Percentiles rank a stretch among this genome's conserved stretches.
These are phyloP conservation scores for Agrochola lota DNA, from an alignment of 2,888 invertebrate species.

Conservation along the genomic window DNA sequence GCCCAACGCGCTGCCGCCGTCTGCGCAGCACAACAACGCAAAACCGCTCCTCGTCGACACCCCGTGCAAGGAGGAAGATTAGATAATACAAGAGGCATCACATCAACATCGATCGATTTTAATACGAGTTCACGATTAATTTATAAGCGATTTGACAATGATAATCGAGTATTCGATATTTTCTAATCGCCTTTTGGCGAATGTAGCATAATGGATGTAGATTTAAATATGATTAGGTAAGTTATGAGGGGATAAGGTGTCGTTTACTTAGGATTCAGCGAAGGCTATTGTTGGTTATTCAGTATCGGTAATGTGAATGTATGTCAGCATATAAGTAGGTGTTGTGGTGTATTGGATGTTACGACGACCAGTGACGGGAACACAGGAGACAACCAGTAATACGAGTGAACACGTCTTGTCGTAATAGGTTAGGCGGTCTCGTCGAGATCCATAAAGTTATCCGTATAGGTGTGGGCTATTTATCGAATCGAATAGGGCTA, in stretches of 20 bases:
- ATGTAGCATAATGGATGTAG: constrained; percentile 86
- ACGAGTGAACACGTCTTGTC: constrained; percentile 76
- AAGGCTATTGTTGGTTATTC: constrained; percentile 87
- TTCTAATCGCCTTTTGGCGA: constrained; percentile 86
- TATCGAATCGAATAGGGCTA: constrained; percentile 86
- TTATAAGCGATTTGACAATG: constrained; percentile 72
- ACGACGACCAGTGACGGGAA: constrained; percentile 80
- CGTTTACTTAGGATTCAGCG: constrained; percentile 83
- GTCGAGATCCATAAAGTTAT: constrained; percentile 81
- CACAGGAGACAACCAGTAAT: constrained; percentile 75
- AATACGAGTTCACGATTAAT: constrained; percentile 71
- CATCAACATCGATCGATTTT: constrained; percentile 65
- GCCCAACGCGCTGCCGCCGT: constrained; percentile 76
- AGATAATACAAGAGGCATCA: constrained; percentile 61
- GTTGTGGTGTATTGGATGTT: constrained; percentile 82
- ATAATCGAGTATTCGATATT: constrained; percentile 79
- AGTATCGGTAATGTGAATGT: constrained; percentile 84
- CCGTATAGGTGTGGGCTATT: constrained; percentile 89
- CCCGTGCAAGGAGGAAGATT: constrained; percentile 87
- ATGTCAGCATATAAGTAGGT: constrained; percentile 80
- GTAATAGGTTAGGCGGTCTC: constrained; percentile 82
- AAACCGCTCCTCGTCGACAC: constrained; percentile 88
- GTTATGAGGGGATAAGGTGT: constrained; percentile 86
- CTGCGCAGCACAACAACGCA: constrained; percentile 79
- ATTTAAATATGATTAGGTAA: constrained; percentile 77